A percentile compares a stretch with the other conserved stretches of the same genome.
Conservation (phyloP, 2,888 invertebrate species). For the Meandrusa payeni region DNA sequence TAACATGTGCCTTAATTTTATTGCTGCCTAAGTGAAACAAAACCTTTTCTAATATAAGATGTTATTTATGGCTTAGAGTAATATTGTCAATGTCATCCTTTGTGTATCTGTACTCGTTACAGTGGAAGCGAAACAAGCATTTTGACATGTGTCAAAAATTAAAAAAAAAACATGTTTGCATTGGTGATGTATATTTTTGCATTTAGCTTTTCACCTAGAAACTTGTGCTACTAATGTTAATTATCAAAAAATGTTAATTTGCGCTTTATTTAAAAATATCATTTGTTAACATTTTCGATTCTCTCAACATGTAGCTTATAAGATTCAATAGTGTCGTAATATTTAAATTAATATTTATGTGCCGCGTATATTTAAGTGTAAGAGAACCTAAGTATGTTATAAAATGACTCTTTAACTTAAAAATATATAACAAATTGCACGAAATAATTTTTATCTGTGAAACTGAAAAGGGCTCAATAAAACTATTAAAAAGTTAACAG, state of each 20-base stretch:
- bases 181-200: conserved; percentile 38
- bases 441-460: conserved; percentile 2
- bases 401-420: not conserved
- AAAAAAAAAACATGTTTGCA: conserved; percentile 14
- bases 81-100: not conserved
- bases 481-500: not conserved
- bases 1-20: conserved; percentile 60
- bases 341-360: conserved; percentile 3
- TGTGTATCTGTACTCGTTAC: not conserved
- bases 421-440: not conserved
- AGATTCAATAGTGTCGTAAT: conserved; percentile 8
- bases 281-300: conserved; percentile 11
- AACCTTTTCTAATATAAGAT: too few relatives aligned
- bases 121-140: not conserved
- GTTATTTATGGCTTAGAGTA: too few relatives aligned
- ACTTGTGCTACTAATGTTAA: conserved; percentile 22
- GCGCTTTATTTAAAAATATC: conserved; percentile 15
- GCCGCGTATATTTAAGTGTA: not conserved
- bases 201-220: conserved; percentile 33
- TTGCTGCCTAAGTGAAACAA: conserved; percentile 25
- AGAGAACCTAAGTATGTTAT: not conserved
- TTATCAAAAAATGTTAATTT: conserved; percentile 10
- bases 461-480: conserved; percentile 7
- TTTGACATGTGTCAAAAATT: conserved; percentile 30
- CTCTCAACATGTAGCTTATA: conserved; percentile 7